Evolutionary conservation across 35 echinoderm and acorn worm genomes (phyloP).

Genomic region (Acanthaster planci): DNA sequence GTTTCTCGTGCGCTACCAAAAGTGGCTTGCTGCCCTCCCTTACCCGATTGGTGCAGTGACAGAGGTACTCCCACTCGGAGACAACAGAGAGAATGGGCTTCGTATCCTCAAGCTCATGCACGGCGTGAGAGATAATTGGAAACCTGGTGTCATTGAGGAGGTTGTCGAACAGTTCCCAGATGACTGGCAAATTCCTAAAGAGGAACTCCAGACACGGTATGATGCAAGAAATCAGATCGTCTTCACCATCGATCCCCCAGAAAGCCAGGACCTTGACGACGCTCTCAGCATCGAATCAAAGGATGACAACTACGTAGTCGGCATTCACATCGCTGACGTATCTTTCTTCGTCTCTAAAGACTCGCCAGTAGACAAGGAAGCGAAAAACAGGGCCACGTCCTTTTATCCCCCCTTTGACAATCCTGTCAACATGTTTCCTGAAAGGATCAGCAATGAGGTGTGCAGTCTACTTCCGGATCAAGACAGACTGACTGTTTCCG

Average conservation of each 20-base stretch:
- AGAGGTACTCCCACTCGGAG: constrained; percentile 57
- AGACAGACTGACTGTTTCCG: constrained; percentile 61
- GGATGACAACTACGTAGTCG: constrained; percentile 50
- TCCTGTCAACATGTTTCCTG: constrained; percentile 84
- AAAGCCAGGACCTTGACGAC: constrained; percentile 68
- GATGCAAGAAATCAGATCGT: constrained; percentile 53
- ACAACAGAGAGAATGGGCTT: constrained; percentile 43
- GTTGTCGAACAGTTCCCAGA: constrained; percentile 40
- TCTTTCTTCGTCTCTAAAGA: constrained; percentile 65
- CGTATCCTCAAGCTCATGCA: constrained; percentile 80
- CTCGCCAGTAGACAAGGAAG: constrained; percentile 57
- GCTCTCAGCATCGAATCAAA: constrained; percentile 66
- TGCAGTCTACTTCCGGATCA: constrained; percentile 52
- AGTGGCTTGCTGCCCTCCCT: constrained; percentile 40
- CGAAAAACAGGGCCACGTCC: constrained; percentile 54
- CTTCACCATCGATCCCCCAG: constrained; percentile 84
- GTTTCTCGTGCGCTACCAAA: constrained; percentile 53
- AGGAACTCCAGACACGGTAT: constrained; percentile 47
- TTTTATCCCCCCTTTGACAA: constrained; percentile 56
- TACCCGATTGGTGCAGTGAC: constrained; percentile 78
- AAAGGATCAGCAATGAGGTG: constrained; percentile 37
- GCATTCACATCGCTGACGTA: constrained; percentile 95
- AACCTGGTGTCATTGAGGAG: constrained; percentile 28
- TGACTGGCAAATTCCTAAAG: constrained; percentile 74
- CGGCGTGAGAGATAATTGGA: constrained; percentile 65